Evolutionary conservation across 2,797 vertebrate genomes (phyloP), one percentile per base, ranked within the genome.

Genomic region (Peromyscus aztecus): DNA sequence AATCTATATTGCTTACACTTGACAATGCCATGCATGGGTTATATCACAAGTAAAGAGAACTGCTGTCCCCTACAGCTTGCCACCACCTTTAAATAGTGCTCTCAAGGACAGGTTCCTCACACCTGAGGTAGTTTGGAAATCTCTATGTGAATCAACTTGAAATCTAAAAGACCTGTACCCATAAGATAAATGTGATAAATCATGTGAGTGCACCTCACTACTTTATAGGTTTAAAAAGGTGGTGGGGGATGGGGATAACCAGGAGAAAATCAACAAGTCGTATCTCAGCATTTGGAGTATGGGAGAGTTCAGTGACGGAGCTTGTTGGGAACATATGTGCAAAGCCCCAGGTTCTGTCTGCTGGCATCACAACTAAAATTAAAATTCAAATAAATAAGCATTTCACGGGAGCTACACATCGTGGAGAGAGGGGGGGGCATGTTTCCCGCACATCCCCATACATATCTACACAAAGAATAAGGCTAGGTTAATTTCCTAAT

Each of bases 211-310:
- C 90, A 91, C 6, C 69, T 91, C 59, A 75, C 59, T 83, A 61
- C 37, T 89, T 96, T 88, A 59, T 80, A 69, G 63, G 34, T n/a
- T n/a, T 86, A 16, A 86, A 85, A n/a, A 52, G 43, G 29, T 13
- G 83, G 43, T 4, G 0, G 11, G 6, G 31, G 19, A 12, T 90
- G 19, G 40, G 85, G 65, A 57, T 77, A 63, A 37, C 16, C 9
- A 85, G 59, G 52, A 90, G 52, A 93, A 95, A 94, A 82, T 75
- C 65, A 91, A 77, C 4, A 57, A 49, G 46, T 84, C 61, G 85
- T 67, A 90, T 90, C 17, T 81, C 34, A 93, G 34, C 16, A 34
- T 52, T 59, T 86, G 7, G 78, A 23, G 17, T 40, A 29, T 23
- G 43, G 19, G 24, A 0, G 52, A 31, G 23, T 9, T 86, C 46